Evolutionary conservation across 2,797 vertebrate species (phyloP).

Genomic region (Chaunax sp.): DNA sequence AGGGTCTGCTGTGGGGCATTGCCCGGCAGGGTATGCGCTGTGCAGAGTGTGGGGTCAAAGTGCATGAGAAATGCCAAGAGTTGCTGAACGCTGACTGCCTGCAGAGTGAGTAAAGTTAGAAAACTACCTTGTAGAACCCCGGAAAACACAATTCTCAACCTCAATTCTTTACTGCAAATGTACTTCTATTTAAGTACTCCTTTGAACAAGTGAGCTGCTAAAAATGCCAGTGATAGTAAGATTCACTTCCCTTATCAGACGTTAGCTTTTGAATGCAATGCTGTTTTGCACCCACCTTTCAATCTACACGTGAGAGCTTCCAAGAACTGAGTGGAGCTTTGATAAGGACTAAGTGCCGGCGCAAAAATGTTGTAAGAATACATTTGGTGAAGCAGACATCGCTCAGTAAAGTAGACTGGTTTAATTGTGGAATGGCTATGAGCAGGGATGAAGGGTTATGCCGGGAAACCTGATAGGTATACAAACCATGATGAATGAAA

Average conservation of each 20-base stretch:
- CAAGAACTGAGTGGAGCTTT: neutral
- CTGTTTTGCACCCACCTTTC: neutral
- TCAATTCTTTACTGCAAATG: too few species aligned
- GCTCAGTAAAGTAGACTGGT: too few species aligned
- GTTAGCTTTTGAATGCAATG: too few species aligned
- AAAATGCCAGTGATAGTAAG: neutral
- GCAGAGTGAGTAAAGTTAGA: conserved; percentile 83
- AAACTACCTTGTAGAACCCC: neutral
- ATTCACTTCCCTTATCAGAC: too few species aligned
- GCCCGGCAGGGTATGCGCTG: conserved; percentile 97
- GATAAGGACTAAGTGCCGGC: neutral
- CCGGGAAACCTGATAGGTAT: too few species aligned
- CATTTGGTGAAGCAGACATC: neutral
- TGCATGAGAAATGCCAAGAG: conserved; percentile 98
- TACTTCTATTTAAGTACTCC: too few species aligned
- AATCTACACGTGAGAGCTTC: neutral
- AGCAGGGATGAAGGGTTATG: too few species aligned
- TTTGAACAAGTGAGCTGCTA: too few species aligned
- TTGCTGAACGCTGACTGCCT: conserved; percentile 97
- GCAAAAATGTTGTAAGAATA: neutral
- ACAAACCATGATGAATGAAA: too few species aligned
- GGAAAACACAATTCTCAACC: neutral
- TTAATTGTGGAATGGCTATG: too few species aligned
- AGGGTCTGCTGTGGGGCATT: conserved; percentile 97
- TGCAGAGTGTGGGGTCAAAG: conserved; percentile 97